A percentile compares a stretch with the other conserved stretches of the same genome.
These are phyloP conservation scores for Cyprinodon brontotheroides DNA, from an alignment of 2,113 vertebrate genomes.

Conservation along the genomic window DNA sequence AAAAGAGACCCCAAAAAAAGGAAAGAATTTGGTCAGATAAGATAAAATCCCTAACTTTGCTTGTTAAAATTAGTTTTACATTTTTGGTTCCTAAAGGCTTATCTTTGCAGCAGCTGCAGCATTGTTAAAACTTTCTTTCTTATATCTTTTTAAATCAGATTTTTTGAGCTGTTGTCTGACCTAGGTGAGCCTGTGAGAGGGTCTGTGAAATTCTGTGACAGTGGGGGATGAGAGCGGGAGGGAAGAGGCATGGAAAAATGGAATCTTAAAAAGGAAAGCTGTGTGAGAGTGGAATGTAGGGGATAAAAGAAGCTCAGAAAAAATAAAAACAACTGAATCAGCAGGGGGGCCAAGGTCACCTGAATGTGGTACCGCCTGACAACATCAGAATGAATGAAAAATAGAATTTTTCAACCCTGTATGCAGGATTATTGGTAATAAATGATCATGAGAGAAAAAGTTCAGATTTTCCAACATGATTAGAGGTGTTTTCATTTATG, in stretches of 20 bases:
- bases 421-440: not conserved
- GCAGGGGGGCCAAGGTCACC: conserved; percentile 65
- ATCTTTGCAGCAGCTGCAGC: conserved; percentile 3
- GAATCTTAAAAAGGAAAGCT: conserved; percentile 36
- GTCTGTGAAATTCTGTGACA: conserved; percentile 58
- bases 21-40: conserved; percentile 10
- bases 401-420: not conserved
- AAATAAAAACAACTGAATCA: conserved; percentile 62
- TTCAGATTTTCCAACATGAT: not conserved
- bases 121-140: conserved; percentile 4
- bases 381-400: conserved; percentile 14
- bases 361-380: conserved; percentile 29
- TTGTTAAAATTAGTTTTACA: conserved; percentile 31
- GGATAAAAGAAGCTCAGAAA: conserved; percentile 57
- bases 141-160: not conserved
- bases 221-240: conserved; percentile 53
- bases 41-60: conserved; percentile 23
- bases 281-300: conserved; percentile 21
- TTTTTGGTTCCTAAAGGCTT: conserved; percentile 28
- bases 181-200: conserved; percentile 14
- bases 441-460: not conserved
- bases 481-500: conserved; percentile 12
- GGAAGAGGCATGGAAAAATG: conserved; percentile 31
- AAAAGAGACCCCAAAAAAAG: conserved; percentile 1
- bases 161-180: conserved; percentile 44